A percentile compares a stretch with the other conserved stretches of the same genome.
Evolutionary conservation across 2,888 invertebrate genomes (phyloP).

Genomic region (Galeruca laticollis): DNA sequence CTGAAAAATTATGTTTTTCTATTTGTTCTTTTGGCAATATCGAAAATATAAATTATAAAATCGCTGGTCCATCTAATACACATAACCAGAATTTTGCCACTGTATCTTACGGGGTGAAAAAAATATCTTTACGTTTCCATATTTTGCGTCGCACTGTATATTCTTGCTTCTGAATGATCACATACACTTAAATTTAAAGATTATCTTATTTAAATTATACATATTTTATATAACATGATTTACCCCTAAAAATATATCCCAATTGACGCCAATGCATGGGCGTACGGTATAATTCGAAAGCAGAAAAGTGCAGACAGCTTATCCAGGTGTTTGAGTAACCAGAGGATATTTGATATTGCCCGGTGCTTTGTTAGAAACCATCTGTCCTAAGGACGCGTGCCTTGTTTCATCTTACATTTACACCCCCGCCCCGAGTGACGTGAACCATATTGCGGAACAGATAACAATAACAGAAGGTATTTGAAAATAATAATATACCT

Average conservation of each 20-base stretch:
- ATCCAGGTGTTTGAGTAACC: conserved; percentile 52
- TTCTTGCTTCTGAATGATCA: too few species aligned
- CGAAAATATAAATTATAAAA: too few species aligned
- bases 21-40: too few species aligned
- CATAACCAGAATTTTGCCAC: too few species aligned
- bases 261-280: conserved; percentile 11
- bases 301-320: conserved; percentile 41
- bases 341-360: conserved; percentile 49
- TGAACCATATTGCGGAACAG: conserved; percentile 18
- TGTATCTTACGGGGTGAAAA: too few species aligned
- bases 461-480: conserved; percentile 15
- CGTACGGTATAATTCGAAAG: conserved; percentile 6
- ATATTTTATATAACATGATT: too few species aligned
- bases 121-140: too few species aligned
- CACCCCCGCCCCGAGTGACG: conserved; percentile 22
- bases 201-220: too few species aligned
- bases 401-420: conserved; percentile 39
- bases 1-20: too few species aligned
- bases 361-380: conserved; percentile 46
- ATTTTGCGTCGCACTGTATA: too few species aligned
- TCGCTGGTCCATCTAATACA: too few species aligned
- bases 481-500: neutral
- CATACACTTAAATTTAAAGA: too few species aligned
- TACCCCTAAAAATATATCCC: neutral
- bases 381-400: conserved; percentile 47